Conservation (phyloP, 2,888 invertebrate genomes). For the Mechanitis messenoides region DNA sequence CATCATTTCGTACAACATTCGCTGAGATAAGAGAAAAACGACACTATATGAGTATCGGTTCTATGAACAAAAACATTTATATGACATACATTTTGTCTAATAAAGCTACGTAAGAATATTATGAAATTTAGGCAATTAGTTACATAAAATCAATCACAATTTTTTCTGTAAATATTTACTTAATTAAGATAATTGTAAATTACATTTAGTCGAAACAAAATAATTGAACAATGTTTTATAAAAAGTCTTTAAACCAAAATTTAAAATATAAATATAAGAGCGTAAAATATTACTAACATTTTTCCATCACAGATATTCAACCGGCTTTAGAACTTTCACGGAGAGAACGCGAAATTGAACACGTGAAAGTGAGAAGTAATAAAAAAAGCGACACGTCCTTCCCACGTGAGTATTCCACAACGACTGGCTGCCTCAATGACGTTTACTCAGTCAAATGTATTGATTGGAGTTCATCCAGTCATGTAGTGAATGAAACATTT, state of each 20-base stretch:
- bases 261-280: neutral
- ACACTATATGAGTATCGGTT: neutral
- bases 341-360: constrained; percentile 14
- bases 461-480: constrained; percentile 16
- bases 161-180: no score
- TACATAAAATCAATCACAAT: neutral
- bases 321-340: constrained; percentile 27
- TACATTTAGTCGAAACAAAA: no score
- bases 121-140: neutral
- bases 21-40: constrained; percentile 2
- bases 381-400: constrained; percentile 12
- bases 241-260: no score
- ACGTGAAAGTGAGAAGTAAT: constrained; percentile 14
- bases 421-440: constrained; percentile 13
- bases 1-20: constrained; percentile 1
- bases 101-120: neutral
- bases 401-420: constrained; percentile 10
- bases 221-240: no score
- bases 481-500: constrained; percentile 3
- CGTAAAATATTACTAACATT: constrained; percentile 18
- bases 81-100: constrained; percentile 1
- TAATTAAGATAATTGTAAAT: no score
- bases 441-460: constrained; percentile 13
- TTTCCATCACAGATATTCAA: constrained; percentile 18
- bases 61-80: neutral